A percentile compares a stretch with the other conserved stretches of the same genome.
Conservation (phyloP, 2,888 invertebrate species). For the Ypsolopha sequella region DNA sequence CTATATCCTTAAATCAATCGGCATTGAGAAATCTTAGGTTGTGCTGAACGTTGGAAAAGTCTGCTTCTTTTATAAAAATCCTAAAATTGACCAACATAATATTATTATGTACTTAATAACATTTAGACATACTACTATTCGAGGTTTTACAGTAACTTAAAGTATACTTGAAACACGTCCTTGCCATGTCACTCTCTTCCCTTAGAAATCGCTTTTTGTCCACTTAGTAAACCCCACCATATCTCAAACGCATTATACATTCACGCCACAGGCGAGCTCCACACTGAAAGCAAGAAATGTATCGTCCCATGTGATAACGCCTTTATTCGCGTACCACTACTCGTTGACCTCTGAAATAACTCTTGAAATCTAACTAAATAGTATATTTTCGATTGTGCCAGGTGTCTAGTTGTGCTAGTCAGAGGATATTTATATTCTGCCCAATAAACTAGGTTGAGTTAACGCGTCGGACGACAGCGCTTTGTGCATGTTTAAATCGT, state of each 20-base stretch:
- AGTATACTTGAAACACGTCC: too few species aligned
- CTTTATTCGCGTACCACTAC: background rate
- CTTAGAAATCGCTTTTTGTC: background rate
- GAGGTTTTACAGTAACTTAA: too few species aligned
- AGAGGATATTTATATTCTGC: background rate
- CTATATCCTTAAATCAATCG: too few species aligned
- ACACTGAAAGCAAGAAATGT: slow-evolving; percentile 8
- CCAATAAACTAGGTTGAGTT: background rate
- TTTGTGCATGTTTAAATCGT: background rate
- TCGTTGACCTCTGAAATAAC: background rate
- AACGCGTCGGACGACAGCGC: background rate
- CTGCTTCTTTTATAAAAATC: too few species aligned
- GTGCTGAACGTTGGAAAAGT: too few species aligned
- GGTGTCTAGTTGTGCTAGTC: too few species aligned
- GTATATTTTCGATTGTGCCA: too few species aligned
- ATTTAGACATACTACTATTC: too few species aligned
- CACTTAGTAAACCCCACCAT: background rate
- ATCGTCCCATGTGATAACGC: slow-evolving; percentile 2
- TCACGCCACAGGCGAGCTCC: slow-evolving; percentile 12
- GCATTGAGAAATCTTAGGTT: too few species aligned
- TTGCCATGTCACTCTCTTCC: background rate
- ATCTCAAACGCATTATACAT: slow-evolving; percentile 13
- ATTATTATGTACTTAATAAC: too few species aligned
- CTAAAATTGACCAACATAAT: too few species aligned
- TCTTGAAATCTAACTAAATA: too few species aligned